Conservation (phyloP, 2,888 invertebrate genomes). For the Byasa hedistus region DNA sequence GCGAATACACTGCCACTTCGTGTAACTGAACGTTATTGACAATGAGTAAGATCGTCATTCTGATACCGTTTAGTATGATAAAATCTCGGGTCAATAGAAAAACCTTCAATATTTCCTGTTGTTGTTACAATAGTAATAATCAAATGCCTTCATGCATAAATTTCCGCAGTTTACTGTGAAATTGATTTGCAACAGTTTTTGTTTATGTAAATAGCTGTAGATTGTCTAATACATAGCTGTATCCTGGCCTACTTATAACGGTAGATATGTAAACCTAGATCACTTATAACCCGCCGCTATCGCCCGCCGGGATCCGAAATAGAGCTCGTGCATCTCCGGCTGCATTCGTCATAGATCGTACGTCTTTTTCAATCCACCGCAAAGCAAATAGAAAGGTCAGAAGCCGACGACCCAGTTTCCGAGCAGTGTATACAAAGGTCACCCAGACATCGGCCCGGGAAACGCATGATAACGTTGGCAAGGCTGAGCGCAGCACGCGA, state of each 20-base stretch:
- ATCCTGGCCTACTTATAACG: background rate
- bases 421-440: conserved; percentile 68
- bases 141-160: too few relatives aligned
- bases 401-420: conserved; percentile 74
- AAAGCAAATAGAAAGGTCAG: conserved; percentile 75
- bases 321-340: conserved; percentile 53
- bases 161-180: too few relatives aligned
- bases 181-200: too few relatives aligned
- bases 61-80: background rate
- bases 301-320: conserved; percentile 46
- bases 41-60: conserved; percentile 7
- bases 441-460: conserved; percentile 69
- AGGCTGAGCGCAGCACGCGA: conserved; percentile 59
- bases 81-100: too few relatives aligned
- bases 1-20: conserved; percentile 11
- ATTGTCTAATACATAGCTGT: conserved; percentile 2
- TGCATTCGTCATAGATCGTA: conserved; percentile 55
- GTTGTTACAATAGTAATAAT: too few relatives aligned
- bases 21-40: conserved; percentile 25
- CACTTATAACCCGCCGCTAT: conserved; percentile 3
- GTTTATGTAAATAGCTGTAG: too few relatives aligned
- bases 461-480: conserved; percentile 67
- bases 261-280: conserved; percentile 2
- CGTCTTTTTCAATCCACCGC: conserved; percentile 62
- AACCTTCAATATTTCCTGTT: too few relatives aligned